Conservation (phyloP, 2,888 invertebrate species). For the Trichopria drosophilae region DNA sequence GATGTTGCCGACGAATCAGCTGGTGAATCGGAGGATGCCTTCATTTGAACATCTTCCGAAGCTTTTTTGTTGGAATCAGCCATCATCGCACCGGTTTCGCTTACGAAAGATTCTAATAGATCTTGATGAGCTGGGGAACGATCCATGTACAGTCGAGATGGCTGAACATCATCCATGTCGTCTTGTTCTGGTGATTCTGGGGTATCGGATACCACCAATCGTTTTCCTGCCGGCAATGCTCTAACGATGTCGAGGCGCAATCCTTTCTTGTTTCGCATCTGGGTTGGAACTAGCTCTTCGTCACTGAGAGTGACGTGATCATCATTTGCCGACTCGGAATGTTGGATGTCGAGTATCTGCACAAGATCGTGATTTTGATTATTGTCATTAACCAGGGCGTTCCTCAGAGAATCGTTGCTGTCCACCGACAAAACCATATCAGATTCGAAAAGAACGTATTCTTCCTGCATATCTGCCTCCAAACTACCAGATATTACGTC, state of each 20-base stretch:
- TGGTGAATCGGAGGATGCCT: too few species aligned
- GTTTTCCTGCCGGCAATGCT: constrained; percentile 55
- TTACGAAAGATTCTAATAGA: constrained; percentile 55
- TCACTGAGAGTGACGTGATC: constrained; percentile 45
- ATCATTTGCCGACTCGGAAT: constrained; percentile 46
- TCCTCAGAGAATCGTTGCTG: constrained; percentile 62
- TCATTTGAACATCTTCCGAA: too few species aligned
- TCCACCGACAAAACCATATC: constrained; percentile 65
- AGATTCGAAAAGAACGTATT: constrained; percentile 66
- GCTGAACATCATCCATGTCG: constrained; percentile 58
- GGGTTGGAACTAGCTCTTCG: constrained; percentile 47
- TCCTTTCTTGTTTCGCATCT: constrained; percentile 48
- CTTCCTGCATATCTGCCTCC: constrained; percentile 64
- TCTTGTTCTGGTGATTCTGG: constrained; percentile 64
- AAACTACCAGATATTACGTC: constrained; percentile 67
- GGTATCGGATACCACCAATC: constrained; percentile 58
- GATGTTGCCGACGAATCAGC: too few species aligned
- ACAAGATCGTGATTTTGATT: constrained; percentile 53
- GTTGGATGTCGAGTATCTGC: constrained; percentile 55
- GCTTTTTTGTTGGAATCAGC: constrained; percentile 66
- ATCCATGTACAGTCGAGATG: constrained; percentile 57
- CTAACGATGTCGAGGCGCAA: constrained; percentile 53
- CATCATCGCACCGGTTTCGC: constrained; percentile 67
- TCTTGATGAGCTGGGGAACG: constrained; percentile 59
- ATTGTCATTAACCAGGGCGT: constrained; percentile 54